These are phyloP conservation scores for Campoplex capitator DNA, from an alignment of 2,888 invertebrate genomes.

Conservation along the genomic window DNA sequence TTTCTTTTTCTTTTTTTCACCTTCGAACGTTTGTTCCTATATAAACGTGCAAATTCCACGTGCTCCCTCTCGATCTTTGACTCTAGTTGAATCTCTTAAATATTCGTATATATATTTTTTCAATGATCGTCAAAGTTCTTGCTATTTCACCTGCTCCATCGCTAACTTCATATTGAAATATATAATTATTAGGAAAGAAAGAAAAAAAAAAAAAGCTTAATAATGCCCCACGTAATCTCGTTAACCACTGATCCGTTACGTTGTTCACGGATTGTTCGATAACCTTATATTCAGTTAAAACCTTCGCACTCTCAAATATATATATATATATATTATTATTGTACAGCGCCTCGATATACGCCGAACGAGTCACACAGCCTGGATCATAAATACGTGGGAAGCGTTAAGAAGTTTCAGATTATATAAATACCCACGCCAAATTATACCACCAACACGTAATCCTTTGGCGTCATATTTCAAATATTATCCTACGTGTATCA, in stretches of 20 bases:
- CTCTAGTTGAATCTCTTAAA: background rate
- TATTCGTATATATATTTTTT: background rate
- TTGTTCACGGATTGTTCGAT: slow-evolving; percentile 11
- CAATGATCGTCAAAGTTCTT: background rate
- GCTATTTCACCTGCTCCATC: background rate
- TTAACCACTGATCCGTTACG: slow-evolving; percentile 27
- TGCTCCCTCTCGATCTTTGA: no score
- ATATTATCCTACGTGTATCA: slow-evolving; percentile 10
- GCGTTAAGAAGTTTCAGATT: slow-evolving; percentile 18
- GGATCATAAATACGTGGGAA: slow-evolving; percentile 35
- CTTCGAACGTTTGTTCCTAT: no score
- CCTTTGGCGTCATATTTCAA: background rate
- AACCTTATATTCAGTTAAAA: slow-evolving; percentile 21
- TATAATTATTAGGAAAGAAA: background rate
- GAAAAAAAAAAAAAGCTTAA: background rate
- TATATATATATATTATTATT: background rate
- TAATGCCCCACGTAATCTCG: slow-evolving; percentile 19
- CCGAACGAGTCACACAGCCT: background rate
- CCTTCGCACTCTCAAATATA: slow-evolving; percentile 13
- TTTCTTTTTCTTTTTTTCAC: no score
- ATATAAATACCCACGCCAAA: slow-evolving; percentile 31
- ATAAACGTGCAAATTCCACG: no score
- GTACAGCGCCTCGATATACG: background rate
- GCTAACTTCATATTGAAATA: background rate
- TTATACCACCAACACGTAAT: slow-evolving; percentile 28